Base-by-base conservation (phyloP, 2,888 invertebrate genomes). In the Apodemia duryi region DNA sequence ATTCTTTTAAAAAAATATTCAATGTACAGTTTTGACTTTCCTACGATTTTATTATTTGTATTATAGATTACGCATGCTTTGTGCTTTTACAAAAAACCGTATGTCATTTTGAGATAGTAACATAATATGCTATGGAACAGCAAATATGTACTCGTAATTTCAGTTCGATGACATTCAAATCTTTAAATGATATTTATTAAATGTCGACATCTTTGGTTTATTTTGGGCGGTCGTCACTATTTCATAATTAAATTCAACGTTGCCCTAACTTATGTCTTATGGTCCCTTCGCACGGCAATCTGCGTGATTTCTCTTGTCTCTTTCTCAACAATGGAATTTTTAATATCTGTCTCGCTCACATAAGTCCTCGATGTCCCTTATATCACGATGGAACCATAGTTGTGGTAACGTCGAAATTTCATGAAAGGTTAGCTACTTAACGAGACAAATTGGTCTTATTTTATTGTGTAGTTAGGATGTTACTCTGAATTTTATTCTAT, bases 251-350 rank as follows among this genome's bases (percentile, higher is more conserved):
- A 66, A 61, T 65, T 61, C 63, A 61, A 63, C 65, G 63, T 66
- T 32, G 57, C 64, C 60, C 64, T 41, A 38, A 64, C 64, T 62
- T 62, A 64, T 61, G 64, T 64, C 64, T 66, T 63, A 64, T 41
- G 60, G 52, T 46, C 60, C 46, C 57, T 60, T 62, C 63, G 66
- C 68, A 64, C 63, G 68, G 62, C 66, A 66, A 60, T 66, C 63
- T 65, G 54, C 62, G 64, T 63, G 51, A 63, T 51, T 46, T 29
- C 13, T n/a, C n/a, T 51, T 61, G 66, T 61, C 63, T 43, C 51
- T 64, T 61, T 54, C 41, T n/a, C 29, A 10, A 21, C 21, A 21
- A 9, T 35, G 11, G 13, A 6, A 3, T 9, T 41, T 43, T 9
- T 21, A 21, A 61, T 13, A 28, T 41, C 6, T 41, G 41, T 54